Conservation (phyloP, 2,888 invertebrate genomes). For the Trilocha varians region DNA sequence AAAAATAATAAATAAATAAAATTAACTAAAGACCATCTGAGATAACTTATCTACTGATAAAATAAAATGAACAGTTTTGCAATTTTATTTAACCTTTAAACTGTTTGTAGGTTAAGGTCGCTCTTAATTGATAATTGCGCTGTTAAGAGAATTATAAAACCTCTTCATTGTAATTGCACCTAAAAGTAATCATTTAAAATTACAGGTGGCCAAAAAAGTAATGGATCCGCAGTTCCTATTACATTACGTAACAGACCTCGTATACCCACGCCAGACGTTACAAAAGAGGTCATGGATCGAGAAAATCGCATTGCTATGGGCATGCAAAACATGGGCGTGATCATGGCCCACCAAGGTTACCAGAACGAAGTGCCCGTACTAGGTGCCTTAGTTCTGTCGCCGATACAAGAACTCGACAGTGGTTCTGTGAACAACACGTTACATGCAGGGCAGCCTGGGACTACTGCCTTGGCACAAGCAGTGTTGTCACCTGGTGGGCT, state of each 20-base stretch:
- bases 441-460: conserved; percentile 81
- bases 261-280: conserved; percentile 90
- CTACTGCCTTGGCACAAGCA: conserved; percentile 85
- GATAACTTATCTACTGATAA: too few species aligned
- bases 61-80: too few species aligned
- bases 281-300: conserved; percentile 83
- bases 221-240: conserved; percentile 77
- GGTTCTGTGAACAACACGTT: conserved; percentile 82
- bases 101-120: too few species aligned
- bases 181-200: neutral
- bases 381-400: conserved; percentile 83
- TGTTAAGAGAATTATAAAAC: too few species aligned
- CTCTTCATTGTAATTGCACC: too few species aligned
- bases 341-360: conserved; percentile 79
- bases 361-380: conserved; percentile 80
- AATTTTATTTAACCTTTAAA: too few species aligned
- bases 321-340: conserved; percentile 75
- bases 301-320: conserved; percentile 77
- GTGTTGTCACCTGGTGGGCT: conserved; percentile 77
- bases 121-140: too few species aligned
- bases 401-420: conserved; percentile 88
- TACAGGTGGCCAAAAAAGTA: conserved; percentile 78
- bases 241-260: conserved; percentile 87
- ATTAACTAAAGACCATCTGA: too few species aligned
- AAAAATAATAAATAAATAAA: too few species aligned